phyloP scores from a whole-genome alignment of 2,888 invertebrate genomes.

The Lysandra bellargus region DNA sequence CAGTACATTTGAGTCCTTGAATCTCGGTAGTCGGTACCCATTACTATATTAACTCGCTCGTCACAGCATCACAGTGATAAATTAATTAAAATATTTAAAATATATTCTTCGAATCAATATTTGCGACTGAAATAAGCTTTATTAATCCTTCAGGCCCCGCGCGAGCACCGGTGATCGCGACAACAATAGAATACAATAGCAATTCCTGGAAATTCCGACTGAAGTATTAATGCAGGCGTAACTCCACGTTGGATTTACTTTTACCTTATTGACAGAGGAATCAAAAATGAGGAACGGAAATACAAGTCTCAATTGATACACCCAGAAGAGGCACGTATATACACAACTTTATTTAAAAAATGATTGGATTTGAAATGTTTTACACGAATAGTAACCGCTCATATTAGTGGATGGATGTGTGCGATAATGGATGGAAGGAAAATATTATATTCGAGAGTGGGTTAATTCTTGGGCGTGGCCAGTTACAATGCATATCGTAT shows the following conservation, averaged over 20 bases:
- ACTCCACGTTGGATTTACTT: neutral
- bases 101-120: neutral
- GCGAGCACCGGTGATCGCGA: no score
- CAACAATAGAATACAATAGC: no score
- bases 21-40: neutral
- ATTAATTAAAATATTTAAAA: slow-evolving; percentile 20
- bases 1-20: neutral
- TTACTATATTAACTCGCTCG: neutral
- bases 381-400: neutral
- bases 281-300: neutral
- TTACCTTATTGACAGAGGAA: neutral
- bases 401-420: neutral
- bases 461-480: slow-evolving; percentile 24
- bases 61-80: slow-evolving; percentile 7
- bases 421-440: slow-evolving; percentile 24
- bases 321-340: neutral
- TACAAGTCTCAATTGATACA: neutral
- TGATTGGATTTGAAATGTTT: neutral
- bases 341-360: neutral
- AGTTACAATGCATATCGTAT: slow-evolving; percentile 20
- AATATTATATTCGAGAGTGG: slow-evolving; percentile 21
- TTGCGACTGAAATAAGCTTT: neutral
- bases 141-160: no score
- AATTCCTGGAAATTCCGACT: no score
- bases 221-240: neutral